Conservation (phyloP, 2,797 vertebrate genomes). For the Coranthus polyacanthus region DNA sequence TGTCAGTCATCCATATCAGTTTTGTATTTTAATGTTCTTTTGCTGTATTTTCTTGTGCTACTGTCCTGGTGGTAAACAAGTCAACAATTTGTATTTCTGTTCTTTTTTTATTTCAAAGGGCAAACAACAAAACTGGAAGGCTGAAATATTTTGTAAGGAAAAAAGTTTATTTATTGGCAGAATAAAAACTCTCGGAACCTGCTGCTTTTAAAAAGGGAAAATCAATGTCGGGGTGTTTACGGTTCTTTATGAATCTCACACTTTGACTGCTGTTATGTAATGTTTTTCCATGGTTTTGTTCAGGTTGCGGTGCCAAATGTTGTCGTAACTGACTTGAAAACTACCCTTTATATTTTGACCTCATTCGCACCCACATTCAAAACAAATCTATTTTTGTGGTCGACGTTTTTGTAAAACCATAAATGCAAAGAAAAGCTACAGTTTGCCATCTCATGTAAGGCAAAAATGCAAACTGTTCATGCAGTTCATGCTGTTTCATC, state of each 20-base stretch:
- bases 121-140: constrained; percentile 8
- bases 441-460: not conserved
- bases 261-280: constrained; percentile 16
- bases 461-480: constrained; percentile 26
- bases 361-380: constrained; percentile 12
- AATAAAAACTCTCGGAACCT: constrained; percentile 24
- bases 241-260: constrained; percentile 7
- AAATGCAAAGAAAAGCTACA: not conserved
- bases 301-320: constrained; percentile 26
- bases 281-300: constrained; percentile 3
- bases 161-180: constrained; percentile 56
- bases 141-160: constrained; percentile 24
- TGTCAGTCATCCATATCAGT: constrained; percentile 17
- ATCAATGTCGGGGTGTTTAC: not conserved
- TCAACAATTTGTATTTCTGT: not conserved
- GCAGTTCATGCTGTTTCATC: constrained; percentile 26
- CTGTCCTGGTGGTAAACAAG: constrained; percentile 1
- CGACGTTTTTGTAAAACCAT: constrained; percentile 33
- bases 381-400: constrained; percentile 27
- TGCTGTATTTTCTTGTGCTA: constrained; percentile 19
- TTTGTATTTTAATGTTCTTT: constrained; percentile 23
- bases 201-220: constrained; percentile 24
- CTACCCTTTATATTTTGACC: constrained; percentile 34
- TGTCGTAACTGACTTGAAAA: constrained; percentile 1
- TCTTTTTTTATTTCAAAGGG: constrained; percentile 24